Evolutionary conservation across 2,797 vertebrate genomes (phyloP).

Genomic region (Muraenolepis orangiensis): DNA sequence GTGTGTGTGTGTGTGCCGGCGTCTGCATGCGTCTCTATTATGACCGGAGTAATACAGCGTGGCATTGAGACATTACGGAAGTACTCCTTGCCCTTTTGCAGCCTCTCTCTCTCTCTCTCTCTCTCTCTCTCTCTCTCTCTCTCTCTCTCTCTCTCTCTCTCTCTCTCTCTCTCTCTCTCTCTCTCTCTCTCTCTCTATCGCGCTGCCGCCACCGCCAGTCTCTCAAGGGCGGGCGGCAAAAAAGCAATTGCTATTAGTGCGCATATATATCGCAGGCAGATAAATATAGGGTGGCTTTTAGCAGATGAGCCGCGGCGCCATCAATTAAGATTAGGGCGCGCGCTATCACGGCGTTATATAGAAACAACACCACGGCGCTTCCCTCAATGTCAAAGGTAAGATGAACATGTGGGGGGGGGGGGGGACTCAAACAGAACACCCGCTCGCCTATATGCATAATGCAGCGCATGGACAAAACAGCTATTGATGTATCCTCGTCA

Average conservation of each 20-base stretch:
- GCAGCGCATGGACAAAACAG: constrained; percentile 61
- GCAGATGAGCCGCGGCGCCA: constrained; percentile 82
- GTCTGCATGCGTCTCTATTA: constrained; percentile 42
- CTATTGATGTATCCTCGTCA: constrained; percentile 66
- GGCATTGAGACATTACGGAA: constrained; percentile 63
- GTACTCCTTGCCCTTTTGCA: constrained; percentile 63
- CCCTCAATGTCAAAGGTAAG: constrained; percentile 82
- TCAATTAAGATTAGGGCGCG: constrained; percentile 80
- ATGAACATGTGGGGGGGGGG: constrained; percentile 66
- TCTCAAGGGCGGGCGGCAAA: constrained; percentile 81
- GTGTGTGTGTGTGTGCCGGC: constrained; percentile 1
- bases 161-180: constrained; percentile 71
- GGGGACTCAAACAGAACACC: constrained; percentile 51
- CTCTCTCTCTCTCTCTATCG: constrained; percentile 53
- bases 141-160: constrained; percentile 49
- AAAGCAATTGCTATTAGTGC: constrained; percentile 88
- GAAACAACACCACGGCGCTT: constrained; percentile 66
- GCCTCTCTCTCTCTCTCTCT: constrained; percentile 61
- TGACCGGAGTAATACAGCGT: constrained; percentile 49
- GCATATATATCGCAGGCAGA: constrained; percentile 74
- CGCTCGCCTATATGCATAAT: constrained; percentile 69
- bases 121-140: constrained; percentile 65
- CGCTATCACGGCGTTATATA: constrained; percentile 74
- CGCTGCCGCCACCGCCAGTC: constrained; percentile 47
- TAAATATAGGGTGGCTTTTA: constrained; percentile 86